Percentiles rank a stretch among this genome's conserved stretches.
These are phyloP conservation scores for Mohoua ochrocephala DNA, from an alignment of 2,113 vertebrate species.

Conservation along the genomic window DNA sequence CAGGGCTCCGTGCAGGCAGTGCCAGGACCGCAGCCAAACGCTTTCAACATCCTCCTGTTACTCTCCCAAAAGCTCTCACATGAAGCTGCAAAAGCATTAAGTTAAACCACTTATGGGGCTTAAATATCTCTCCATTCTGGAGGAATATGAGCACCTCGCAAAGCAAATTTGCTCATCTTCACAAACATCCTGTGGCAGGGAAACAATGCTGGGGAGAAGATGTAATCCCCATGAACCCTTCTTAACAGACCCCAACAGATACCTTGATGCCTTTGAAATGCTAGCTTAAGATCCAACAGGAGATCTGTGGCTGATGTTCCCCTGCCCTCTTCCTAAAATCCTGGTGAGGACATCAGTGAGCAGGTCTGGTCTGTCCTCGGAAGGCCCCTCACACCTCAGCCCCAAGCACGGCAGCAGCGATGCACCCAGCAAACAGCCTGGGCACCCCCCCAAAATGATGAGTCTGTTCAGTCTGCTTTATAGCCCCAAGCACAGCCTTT, in stretches of 20 bases:
- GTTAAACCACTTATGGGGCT: not conserved
- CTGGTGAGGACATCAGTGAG: not conserved
- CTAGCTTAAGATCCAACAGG: not conserved
- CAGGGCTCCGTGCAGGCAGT: not conserved
- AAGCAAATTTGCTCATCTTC: not conserved
- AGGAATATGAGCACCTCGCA: accelerated
- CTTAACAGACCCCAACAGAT: not conserved
- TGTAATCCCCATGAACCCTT: not conserved
- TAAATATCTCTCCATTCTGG: not conserved
- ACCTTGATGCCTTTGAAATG: not conserved
- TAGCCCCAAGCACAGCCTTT: not conserved
- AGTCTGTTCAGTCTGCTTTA: not conserved
- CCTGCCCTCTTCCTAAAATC: not conserved
- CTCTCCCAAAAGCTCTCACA: not conserved
- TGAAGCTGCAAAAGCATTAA: not conserved
- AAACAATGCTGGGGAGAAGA: not conserved
- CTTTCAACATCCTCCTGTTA: not conserved
- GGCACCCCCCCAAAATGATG: not conserved
- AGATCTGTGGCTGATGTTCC: not conserved
- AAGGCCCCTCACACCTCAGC: not conserved
- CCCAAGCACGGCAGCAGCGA: not conserved
- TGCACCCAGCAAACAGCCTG: not conserved
- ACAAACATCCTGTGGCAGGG: not conserved
- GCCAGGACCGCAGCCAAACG: not conserved
- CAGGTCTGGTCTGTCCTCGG: not conserved